Base-by-base conservation (phyloP, 2,888 invertebrate genomes). In the Macrosoma leucophasiata region DNA sequence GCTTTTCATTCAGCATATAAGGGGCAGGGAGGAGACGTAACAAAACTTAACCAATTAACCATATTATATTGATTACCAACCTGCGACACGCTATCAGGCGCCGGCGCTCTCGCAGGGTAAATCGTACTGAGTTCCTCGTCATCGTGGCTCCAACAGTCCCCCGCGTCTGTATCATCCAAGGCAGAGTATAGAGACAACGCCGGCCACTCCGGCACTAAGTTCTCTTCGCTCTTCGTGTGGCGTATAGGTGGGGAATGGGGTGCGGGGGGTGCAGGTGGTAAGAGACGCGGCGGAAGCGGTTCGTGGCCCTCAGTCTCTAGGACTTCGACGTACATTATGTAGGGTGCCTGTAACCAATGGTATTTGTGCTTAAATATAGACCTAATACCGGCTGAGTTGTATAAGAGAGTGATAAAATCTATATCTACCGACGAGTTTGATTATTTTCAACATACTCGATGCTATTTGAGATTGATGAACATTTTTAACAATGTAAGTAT, bases 241-340 rank as follows among this genome's bases (percentile, higher is more conserved):
- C 97, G 85, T 51, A 97, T 87, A 3, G 92, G 90, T 0, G 82
- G 81, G 1, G 82, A 79, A 48, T 79, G 79, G 17, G 93, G 93
- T 75, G 94, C 75, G 86, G 91, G 87, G 90, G 97, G 90, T 36
- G 84, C 79, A 13, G 84, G 84, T 29, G 93, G 93, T 84, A 94
- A 89, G 50, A 94, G 90, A 73, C 97, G 97, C n/a, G 92, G 88
- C 23, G 97, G 96, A 10, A 98, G 89, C 1, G 95, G 92, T 32
- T 94, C 93, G 43, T 93, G 92, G 1, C 84, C 84, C 3, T 81
- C 82, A 2, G 81, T 87, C 76, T 97, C 96, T 23, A 97, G 85
- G 4, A 97, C 97, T 84, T 99, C 99, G 36, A 98, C 94, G 79
- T 98, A 99, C 67, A 99, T 93, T 62, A 99, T 94, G 79, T 97